Base-by-base conservation (phyloP, 1,140 invertebrate species). In the Laupala kohalensis region DNA sequence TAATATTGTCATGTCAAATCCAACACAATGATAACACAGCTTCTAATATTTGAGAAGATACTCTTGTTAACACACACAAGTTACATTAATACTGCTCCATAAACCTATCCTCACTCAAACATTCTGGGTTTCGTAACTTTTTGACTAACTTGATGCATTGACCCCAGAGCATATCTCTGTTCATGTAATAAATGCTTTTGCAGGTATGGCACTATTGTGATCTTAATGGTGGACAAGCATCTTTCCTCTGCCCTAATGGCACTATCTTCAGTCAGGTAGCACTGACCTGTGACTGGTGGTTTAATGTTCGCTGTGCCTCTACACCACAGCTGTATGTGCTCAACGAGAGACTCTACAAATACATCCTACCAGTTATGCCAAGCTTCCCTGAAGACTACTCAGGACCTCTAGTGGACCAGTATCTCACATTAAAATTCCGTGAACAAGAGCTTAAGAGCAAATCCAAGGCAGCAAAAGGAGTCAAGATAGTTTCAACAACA, bases 161-260 rank as follows among this genome's bases (percentile, higher is more conserved):
- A n/a, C n/a, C n/a, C n/a, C n/a, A n/a, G n/a, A n/a, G n/a, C n/a
- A n/a, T n/a, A n/a, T n/a, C n/a, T n/a, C n/a, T n/a, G n/a, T n/a
- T n/a, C n/a, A n/a, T n/a, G n/a, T n/a, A n/a, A n/a, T n/a, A n/a
- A n/a, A n/a, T n/a, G n/a, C n/a, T n/a, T 77, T 84, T 83, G 64
- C 78, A 92, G 90, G 92, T 93, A 6, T 95, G 92, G 92, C 92
- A 95, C 79, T 94, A 94, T 76, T 95, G 93, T 76, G 92, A 94
- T 80, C 82, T 94, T n/a, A 94, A 94, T 77, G 93, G 92, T 13
- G 92, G 92, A 6, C 92, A 95, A 81, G 91, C 93, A 5, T 93
- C 92, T 1, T 96, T 95, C 77, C 81, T 95, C 3, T 96, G 93
- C 78, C 93, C 93, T 6, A 95, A 95, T 77, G 92, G 93, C 24